Evolutionary conservation across 2,113 vertebrate species (phyloP).

Genomic region (Thermophis baileyi): DNA sequence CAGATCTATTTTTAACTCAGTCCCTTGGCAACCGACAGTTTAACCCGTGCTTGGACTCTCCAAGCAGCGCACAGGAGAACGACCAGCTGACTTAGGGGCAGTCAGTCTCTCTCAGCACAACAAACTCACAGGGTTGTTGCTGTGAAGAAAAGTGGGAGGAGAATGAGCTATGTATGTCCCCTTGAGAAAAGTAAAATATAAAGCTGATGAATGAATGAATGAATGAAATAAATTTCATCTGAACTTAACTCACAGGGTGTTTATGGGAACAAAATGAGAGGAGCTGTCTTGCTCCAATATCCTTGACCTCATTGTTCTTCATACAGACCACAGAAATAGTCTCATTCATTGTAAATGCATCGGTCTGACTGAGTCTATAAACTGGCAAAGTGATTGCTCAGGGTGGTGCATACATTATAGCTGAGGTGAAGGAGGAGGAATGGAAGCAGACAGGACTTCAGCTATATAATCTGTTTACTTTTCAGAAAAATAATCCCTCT

Average conservation of each 20-base stretch:
- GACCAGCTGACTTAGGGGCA: background rate
- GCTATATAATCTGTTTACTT: slow-evolving; percentile 5
- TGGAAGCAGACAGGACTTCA: background rate
- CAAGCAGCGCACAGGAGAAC: no score
- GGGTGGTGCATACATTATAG: background rate
- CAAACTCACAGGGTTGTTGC: background rate
- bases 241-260: background rate
- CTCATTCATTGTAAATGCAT: background rate
- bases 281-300: background rate
- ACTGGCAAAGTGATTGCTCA: background rate
- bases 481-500: background rate
- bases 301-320: background rate
- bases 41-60: no score
- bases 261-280: background rate
- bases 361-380: background rate
- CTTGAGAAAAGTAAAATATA: background rate
- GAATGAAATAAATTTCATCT: background rate
- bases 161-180: background rate
- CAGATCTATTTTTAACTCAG: no score
- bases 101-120: background rate
- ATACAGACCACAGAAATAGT: background rate
- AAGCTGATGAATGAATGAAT: background rate
- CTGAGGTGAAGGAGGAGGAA: background rate
- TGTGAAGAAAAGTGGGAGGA: background rate
- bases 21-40: no score